A percentile compares a stretch with the other conserved stretches of the same genome.
Conservation (phyloP, 2,113 vertebrate species). For the Crotalus horridus region DNA sequence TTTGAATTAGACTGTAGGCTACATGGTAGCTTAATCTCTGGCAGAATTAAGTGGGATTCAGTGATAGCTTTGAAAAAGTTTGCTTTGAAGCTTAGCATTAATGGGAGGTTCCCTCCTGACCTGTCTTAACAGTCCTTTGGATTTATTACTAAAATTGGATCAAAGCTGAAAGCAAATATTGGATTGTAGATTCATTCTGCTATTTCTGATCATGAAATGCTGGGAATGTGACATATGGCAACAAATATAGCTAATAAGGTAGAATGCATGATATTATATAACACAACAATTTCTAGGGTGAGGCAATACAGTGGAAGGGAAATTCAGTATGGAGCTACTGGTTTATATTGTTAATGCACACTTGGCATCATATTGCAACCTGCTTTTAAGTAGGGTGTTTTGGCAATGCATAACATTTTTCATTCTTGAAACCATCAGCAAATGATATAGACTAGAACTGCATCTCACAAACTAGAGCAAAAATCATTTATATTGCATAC, state of each 20-base stretch:
- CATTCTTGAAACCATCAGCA: not conserved
- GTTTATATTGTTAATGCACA: not conserved
- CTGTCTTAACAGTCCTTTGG: not conserved
- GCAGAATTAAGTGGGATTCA: not conserved
- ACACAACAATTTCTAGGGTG: not conserved
- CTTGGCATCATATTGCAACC: not conserved
- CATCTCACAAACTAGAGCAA: not conserved
- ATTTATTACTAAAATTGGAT: not conserved
- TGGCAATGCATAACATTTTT: not conserved
- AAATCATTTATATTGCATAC: not conserved
- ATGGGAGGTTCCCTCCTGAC: not conserved
- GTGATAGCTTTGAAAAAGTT: conserved; percentile 4
- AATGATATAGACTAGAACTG: not conserved
- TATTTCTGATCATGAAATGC: not conserved
- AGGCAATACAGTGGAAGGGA: not conserved
- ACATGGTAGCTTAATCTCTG: not conserved
- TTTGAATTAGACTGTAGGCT: not conserved
- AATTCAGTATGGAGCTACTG: not conserved
- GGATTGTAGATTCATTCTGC: not conserved
- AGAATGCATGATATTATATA: not conserved
- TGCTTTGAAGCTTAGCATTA: not conserved
- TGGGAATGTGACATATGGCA: not conserved
- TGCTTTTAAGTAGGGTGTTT: not conserved
- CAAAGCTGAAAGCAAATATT: not conserved
- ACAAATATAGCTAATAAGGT: not conserved